These are phyloP conservation scores for Epinephelus awoara DNA, from an alignment of 2,797 vertebrate species.

Conservation along the genomic window DNA sequence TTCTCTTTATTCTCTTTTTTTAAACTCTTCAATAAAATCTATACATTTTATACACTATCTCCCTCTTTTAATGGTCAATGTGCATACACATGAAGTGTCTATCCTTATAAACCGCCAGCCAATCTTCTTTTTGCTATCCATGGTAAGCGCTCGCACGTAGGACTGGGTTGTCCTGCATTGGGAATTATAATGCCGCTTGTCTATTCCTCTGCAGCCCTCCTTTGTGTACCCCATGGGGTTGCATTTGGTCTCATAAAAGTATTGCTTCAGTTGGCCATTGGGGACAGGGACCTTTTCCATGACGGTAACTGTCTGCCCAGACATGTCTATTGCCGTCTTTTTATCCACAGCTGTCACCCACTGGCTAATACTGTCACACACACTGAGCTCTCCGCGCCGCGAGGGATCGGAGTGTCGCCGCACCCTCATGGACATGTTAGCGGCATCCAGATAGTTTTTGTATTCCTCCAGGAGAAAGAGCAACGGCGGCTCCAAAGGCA, in stretches of 20 bases:
- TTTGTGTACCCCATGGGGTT: slow-evolving; percentile 99
- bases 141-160: slow-evolving; percentile 98
- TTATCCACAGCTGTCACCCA: slow-evolving; percentile 99
- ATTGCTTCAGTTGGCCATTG: slow-evolving; percentile 99
- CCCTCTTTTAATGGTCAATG: slow-evolving; percentile 99
- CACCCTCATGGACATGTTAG: slow-evolving; percentile 99
- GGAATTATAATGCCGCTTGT: slow-evolving; percentile 99
- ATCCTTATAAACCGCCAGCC: slow-evolving; percentile 99
- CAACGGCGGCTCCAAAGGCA: slow-evolving; percentile 99
- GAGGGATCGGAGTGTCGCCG: slow-evolving; percentile 98
- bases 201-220: slow-evolving; percentile 99
- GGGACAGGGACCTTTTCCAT: slow-evolving; percentile 98
- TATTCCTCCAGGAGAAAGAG: slow-evolving; percentile 99
- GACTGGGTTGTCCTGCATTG: slow-evolving; percentile 99
- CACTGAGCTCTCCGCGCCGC: slow-evolving; percentile 97
- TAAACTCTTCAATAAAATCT: slow-evolving; percentile 99
- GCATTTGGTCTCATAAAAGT: slow-evolving; percentile 99
- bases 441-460: slow-evolving; percentile 99
- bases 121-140: slow-evolving; percentile 99
- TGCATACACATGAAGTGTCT: slow-evolving; percentile 99
- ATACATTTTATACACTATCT: slow-evolving; percentile 99
- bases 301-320: slow-evolving; percentile 97
- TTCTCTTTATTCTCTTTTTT: slow-evolving; percentile 93
- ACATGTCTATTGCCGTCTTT: slow-evolving; percentile 99
- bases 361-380: slow-evolving; percentile 99